phyloP scores from a whole-genome alignment of 2,797 vertebrate species.

The Amniataba percoides region DNA sequence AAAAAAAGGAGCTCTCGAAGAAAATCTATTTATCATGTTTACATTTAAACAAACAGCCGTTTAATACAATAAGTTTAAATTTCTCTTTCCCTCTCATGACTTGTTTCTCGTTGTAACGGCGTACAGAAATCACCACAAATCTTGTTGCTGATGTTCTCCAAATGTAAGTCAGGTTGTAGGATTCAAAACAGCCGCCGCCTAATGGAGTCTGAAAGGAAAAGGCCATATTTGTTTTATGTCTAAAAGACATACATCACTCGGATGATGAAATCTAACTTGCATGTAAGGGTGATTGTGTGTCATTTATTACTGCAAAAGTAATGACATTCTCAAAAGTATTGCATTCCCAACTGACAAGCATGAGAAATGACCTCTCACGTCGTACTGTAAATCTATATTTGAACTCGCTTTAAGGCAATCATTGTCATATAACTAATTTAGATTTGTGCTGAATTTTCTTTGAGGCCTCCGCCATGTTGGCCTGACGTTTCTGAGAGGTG shows the following conservation, averaged over 20 bases:
- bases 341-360: conserved; percentile 42
- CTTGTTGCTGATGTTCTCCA: conserved; percentile 9
- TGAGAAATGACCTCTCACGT: conserved; percentile 46
- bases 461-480: conserved; percentile 14
- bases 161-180: conserved; percentile 14
- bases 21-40: conserved; percentile 3
- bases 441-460: conserved; percentile 28
- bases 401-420: conserved; percentile 38
- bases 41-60: neutral
- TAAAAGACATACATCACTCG: neutral
- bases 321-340: conserved; percentile 30
- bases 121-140: conserved; percentile 18
- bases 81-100: neutral
- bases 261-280: conserved; percentile 39
- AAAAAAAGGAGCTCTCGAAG: conserved; percentile 8
- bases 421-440: conserved; percentile 45
- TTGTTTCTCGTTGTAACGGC: neutral
- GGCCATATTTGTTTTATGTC: conserved; percentile 14
- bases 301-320: conserved; percentile 39
- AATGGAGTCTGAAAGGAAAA: conserved; percentile 10
- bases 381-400: conserved; percentile 56
- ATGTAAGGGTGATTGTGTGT: conserved; percentile 11
- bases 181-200: conserved; percentile 18
- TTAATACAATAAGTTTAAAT: neutral
- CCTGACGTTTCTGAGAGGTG: conserved; percentile 15